phyloP scores from a whole-genome alignment of 2,888 invertebrate species.

The Eumacrocentrus americanus region DNA sequence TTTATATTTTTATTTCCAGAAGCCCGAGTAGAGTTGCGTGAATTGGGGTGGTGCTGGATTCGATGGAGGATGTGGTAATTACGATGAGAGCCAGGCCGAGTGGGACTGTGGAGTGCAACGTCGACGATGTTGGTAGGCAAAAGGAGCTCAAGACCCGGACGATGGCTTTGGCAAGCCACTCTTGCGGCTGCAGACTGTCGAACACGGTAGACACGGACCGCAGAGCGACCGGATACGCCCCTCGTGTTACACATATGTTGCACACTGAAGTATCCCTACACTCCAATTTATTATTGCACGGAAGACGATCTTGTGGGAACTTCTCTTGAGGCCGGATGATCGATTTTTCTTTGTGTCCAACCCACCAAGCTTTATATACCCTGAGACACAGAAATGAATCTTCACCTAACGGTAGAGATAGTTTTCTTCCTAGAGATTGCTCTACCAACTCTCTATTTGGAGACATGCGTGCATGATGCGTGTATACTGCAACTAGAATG shows the following conservation, averaged over 20 bases:
- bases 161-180: constrained; percentile 7
- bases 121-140: neutral
- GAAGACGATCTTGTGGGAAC: constrained; percentile 45
- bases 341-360: constrained; percentile 13
- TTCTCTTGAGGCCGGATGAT: constrained; percentile 14
- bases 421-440: too few relatives aligned
- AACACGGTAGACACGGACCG: constrained; percentile 47
- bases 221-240: constrained; percentile 56
- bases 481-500: neutral
- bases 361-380: too few relatives aligned
- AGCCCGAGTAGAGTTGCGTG: neutral
- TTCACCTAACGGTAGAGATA: neutral
- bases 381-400: too few relatives aligned
- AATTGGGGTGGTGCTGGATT: neutral
- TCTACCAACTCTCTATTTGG: neutral
- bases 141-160: constrained; percentile 1
- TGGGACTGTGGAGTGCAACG: neutral
- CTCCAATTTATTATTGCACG: constrained; percentile 44
- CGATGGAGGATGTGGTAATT: constrained; percentile 2
- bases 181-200: constrained; percentile 39
- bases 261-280: constrained; percentile 35
- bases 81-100: neutral
- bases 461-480: neutral
- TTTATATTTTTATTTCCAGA: neutral
- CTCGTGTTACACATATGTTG: constrained; percentile 61